Evolutionary conservation across 2,113 vertebrate genomes (phyloP).

Genomic region (Chrysochloris asiatica): DNA sequence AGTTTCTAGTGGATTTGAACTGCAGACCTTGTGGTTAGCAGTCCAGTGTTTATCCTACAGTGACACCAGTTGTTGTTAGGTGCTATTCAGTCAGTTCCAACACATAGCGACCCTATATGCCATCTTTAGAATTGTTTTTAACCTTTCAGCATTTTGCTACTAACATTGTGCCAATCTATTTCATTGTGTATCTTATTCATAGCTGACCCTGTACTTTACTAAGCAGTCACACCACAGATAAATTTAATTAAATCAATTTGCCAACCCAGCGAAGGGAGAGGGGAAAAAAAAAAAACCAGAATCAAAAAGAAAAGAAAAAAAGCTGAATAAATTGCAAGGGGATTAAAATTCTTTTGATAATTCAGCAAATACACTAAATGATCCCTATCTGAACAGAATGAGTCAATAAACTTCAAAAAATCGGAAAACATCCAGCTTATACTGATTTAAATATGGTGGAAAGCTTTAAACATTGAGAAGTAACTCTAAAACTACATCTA

Average conservation of each 20-base stretch:
- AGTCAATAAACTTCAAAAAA: not conserved
- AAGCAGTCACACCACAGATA: no score
- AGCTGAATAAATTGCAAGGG: not conserved
- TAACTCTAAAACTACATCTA: not conserved
- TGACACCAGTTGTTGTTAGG: no score
- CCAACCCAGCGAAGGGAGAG: not conserved
- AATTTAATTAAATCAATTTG: not conserved
- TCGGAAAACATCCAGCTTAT: not conserved
- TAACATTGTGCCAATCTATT: no score
- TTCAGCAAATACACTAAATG: conserved; percentile 14
- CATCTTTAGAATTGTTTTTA: no score
- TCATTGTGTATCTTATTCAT: no score
- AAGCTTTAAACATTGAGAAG: not conserved
- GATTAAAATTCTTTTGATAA: not conserved
- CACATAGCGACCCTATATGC: no score
- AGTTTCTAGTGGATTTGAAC: no score
- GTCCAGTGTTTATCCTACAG: no score
- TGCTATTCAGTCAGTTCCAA: no score
- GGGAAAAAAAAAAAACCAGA: not conserved
- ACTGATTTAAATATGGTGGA: not conserved
- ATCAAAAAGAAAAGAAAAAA: not conserved
- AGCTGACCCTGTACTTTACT: no score
- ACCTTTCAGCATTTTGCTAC: no score
- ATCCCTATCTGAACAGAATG: not conserved
- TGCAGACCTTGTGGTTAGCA: no score